Evolutionary conservation across 2,888 invertebrate genomes (phyloP).

Genomic region (Synanthedon myopaeformis): DNA sequence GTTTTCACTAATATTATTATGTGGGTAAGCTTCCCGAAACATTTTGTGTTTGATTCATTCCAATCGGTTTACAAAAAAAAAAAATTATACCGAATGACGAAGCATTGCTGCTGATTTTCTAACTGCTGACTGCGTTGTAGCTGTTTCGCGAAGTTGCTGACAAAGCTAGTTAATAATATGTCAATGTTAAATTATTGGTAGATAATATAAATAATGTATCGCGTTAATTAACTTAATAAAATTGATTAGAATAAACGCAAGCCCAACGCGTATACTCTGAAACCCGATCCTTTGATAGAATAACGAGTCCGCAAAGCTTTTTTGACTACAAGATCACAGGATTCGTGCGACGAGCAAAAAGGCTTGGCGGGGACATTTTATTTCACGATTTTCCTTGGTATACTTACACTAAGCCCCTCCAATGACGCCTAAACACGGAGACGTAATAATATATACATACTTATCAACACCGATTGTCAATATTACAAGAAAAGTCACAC

Average conservation of each 20-base stretch:
- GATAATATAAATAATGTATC: too few species aligned
- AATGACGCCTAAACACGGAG: slow-evolving; percentile 6
- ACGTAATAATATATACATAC: slow-evolving; percentile 2
- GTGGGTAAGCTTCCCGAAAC: too few species aligned
- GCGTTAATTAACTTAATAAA: neutral
- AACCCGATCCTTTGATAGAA: slow-evolving; percentile 15
- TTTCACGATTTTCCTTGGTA: slow-evolving; percentile 7
- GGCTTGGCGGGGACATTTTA: slow-evolving; percentile 12
- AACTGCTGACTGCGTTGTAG: too few species aligned
- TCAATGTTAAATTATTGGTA: too few species aligned
- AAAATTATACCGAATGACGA: too few species aligned
- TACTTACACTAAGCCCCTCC: slow-evolving; percentile 7
- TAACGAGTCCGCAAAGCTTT: slow-evolving; percentile 13
- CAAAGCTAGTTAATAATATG: too few species aligned
- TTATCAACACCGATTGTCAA: neutral
- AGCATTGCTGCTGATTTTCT: too few species aligned
- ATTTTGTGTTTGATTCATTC: too few species aligned
- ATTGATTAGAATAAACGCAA: neutral
- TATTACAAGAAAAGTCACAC: neutral
- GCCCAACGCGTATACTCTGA: slow-evolving; percentile 7
- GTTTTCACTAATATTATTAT: too few species aligned
- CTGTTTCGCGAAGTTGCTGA: too few species aligned
- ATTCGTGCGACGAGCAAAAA: slow-evolving; percentile 8
- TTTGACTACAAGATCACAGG: slow-evolving; percentile 12
- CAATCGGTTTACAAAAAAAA: too few species aligned